These are phyloP conservation scores for Saccostrea echinata DNA, from an alignment of 1,140 invertebrate genomes.

Conservation along the genomic window DNA sequence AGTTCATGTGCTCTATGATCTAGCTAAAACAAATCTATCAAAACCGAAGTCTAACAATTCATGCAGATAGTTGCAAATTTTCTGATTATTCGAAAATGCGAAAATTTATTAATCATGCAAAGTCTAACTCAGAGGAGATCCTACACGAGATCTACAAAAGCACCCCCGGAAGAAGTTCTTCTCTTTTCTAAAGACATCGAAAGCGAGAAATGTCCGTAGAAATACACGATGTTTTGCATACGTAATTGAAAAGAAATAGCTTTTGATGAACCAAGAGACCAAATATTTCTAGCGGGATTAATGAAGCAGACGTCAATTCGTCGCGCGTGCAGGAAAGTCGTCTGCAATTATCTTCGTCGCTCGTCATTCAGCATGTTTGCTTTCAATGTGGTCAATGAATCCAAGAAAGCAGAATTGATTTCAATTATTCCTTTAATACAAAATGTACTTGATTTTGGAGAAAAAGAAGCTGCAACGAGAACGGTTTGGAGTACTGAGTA, in stretches of 20 bases:
- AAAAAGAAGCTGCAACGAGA: background rate
- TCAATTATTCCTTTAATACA: slow-evolving; percentile 45
- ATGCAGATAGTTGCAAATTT: background rate
- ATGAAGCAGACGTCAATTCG: slow-evolving; percentile 57
- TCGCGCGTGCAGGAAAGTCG: slow-evolving; percentile 40
- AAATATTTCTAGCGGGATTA: slow-evolving; percentile 54
- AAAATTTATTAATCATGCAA: slow-evolving; percentile 28
- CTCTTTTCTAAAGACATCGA: slow-evolving; percentile 23
- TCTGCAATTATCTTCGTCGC: slow-evolving; percentile 47
- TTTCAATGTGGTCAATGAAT: slow-evolving; percentile 39
- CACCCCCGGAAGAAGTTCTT: background rate
- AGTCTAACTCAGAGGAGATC: background rate
- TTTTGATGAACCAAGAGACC: slow-evolving; percentile 56
- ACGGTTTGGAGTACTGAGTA: background rate
- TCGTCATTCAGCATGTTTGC: slow-evolving; percentile 34
- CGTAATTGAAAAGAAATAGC: slow-evolving; percentile 62
- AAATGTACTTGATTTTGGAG: slow-evolving; percentile 33
- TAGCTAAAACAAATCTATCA: background rate
- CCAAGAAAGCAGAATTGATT: slow-evolving; percentile 50
- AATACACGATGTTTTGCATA: slow-evolving; percentile 56
- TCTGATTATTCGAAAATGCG: background rate
- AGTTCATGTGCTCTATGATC: background rate
- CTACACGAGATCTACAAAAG: slow-evolving; percentile 20
- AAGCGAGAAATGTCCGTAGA: slow-evolving; percentile 3
- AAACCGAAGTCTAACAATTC: background rate